A percentile compares a stretch with the other conserved stretches of the same genome.
Evolutionary conservation across 2,797 vertebrate species (phyloP).

Genomic region (Typhlichthys subterraneus): DNA sequence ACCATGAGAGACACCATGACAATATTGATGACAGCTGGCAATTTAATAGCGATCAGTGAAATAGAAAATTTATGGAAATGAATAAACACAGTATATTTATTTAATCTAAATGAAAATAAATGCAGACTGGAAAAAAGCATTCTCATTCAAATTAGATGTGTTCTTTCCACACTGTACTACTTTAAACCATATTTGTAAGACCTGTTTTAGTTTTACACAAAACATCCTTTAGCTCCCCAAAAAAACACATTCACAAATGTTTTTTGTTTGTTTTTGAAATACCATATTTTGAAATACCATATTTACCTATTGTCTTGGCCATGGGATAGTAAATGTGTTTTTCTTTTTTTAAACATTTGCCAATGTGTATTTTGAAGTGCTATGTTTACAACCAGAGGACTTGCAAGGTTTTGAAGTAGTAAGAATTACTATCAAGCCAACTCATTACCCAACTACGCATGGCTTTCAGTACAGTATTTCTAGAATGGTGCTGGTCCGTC

Average conservation of each 20-base stretch:
- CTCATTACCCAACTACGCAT: conserved; percentile 35
- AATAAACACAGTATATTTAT: conserved; percentile 63
- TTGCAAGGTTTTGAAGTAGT: background rate
- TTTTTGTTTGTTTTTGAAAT: too few species aligned
- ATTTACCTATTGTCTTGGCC: too few species aligned
- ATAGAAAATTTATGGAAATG: conserved; percentile 64
- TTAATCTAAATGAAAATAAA: conserved; percentile 56
- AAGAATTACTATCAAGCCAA: conserved; percentile 19
- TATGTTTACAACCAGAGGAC: too few species aligned
- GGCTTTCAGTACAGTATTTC: conserved; percentile 38
- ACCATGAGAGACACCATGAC: conserved; percentile 34
- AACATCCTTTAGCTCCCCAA: too few species aligned
- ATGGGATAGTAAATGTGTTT: too few species aligned
- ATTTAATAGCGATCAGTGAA: conserved; percentile 78
- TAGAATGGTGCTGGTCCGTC: conserved; percentile 44
- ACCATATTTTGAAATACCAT: too few species aligned
- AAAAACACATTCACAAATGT: too few species aligned
- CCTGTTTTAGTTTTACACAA: too few species aligned
- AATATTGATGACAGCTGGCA: conserved; percentile 70
- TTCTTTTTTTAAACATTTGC: too few species aligned
- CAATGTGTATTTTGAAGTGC: too few species aligned
- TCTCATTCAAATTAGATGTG: conserved; percentile 39
- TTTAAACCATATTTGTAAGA: conserved; percentile 11
- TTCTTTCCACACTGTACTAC: conserved; percentile 21
- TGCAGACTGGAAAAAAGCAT: conserved; percentile 48